These are phyloP conservation scores for Antheraea mylitta DNA, from an alignment of 1,140 invertebrate species.

Conservation along the genomic window DNA sequence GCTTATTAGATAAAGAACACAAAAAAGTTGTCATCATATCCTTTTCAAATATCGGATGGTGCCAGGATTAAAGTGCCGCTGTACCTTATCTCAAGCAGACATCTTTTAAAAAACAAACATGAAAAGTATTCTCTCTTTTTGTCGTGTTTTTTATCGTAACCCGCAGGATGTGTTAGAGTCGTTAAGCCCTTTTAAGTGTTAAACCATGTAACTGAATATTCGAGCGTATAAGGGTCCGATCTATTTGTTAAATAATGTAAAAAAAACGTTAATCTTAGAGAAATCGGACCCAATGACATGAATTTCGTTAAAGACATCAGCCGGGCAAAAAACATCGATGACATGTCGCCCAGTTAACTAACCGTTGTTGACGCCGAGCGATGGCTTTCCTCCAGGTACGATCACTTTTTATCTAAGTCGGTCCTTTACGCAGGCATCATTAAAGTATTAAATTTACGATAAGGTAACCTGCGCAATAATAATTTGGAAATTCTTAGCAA, in stretches of 20 bases:
- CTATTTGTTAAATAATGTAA: conserved; percentile 75
- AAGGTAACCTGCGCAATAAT: conserved; percentile 27
- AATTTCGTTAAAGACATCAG: conserved; percentile 72
- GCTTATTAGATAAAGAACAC: conserved; percentile 68
- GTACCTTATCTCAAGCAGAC: conserved; percentile 71
- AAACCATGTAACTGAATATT: conserved; percentile 78
- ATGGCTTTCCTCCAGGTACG: conserved; percentile 48
- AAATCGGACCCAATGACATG: conserved; percentile 74
- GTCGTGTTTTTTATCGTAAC: conserved; percentile 72
- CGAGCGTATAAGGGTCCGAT: conserved; percentile 69
- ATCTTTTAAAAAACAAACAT: conserved; percentile 78
- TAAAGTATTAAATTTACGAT: conserved; percentile 71
- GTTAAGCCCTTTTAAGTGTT: conserved; percentile 78
- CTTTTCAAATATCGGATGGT: conserved; percentile 76
- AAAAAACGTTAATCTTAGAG: conserved; percentile 68
- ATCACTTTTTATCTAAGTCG: conserved; percentile 52
- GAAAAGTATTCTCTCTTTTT: conserved; percentile 68
- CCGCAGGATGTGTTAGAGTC: conserved; percentile 77
- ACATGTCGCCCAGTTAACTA: conserved; percentile 50
- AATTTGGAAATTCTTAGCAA: conserved; percentile 37
- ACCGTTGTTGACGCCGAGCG: conserved; percentile 38
- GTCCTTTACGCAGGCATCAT: conserved; percentile 52
- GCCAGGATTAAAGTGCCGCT: conserved; percentile 74
- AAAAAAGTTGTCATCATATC: conserved; percentile 77
- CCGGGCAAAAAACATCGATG: conserved; percentile 65